Evolutionary conservation across 2,888 invertebrate genomes (phyloP).

Genomic region (Eupithecia centaureata): DNA sequence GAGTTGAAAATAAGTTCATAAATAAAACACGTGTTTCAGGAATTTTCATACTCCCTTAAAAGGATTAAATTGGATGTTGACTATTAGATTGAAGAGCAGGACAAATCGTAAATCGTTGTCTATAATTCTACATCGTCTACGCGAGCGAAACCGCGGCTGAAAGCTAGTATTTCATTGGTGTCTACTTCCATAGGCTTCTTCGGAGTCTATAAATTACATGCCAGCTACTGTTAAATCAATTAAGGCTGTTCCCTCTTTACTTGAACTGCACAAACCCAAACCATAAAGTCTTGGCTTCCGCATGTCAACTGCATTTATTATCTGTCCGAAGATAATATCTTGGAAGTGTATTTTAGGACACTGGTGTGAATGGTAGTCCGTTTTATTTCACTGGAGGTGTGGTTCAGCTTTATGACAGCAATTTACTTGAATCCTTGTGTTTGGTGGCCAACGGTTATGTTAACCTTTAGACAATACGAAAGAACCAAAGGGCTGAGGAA

Average conservation of each 20-base stretch:
- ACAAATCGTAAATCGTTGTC: too few species aligned
- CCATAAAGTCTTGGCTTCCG: slow-evolving; percentile 12
- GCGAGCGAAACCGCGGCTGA: too few species aligned
- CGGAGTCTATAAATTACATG: not conserved
- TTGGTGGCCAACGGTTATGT: slow-evolving; percentile 48
- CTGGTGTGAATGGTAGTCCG: slow-evolving; percentile 74
- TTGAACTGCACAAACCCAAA: slow-evolving; percentile 1
- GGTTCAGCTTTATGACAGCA: slow-evolving; percentile 67
- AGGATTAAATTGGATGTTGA: too few species aligned
- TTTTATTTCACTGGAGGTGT: slow-evolving; percentile 63
- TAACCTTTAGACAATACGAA: not conserved
- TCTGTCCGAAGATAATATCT: slow-evolving; percentile 25
- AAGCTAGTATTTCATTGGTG: not conserved
- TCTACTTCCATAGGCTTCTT: not conserved
- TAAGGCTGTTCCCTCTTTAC: not conserved
- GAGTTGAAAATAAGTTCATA: too few species aligned
- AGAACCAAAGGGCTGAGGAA: not conserved
- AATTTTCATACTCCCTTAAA: too few species aligned
- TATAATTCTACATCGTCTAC: too few species aligned
- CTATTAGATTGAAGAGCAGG: too few species aligned
- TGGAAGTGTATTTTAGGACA: slow-evolving; percentile 68
- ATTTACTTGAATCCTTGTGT: slow-evolving; percentile 59
- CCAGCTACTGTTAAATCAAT: slow-evolving; percentile 6
- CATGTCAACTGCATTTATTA: slow-evolving; percentile 21
- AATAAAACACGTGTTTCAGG: too few species aligned